Evolutionary conservation across 2,888 invertebrate genomes (phyloP).

Genomic region (Lumbricus terrestris): DNA sequence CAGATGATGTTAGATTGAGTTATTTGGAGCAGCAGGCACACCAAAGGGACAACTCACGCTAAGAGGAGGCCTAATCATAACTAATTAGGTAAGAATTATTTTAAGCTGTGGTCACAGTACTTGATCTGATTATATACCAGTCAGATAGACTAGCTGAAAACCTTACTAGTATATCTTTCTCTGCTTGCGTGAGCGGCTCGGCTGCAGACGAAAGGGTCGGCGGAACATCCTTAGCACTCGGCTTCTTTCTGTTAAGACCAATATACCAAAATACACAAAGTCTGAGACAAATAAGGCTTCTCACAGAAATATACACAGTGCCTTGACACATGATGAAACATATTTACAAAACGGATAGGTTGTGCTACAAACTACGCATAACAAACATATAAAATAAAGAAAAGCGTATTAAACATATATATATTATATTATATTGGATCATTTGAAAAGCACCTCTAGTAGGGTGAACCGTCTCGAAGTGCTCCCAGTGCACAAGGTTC

Average conservation of each 20-base stretch:
- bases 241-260: background rate
- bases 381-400: background rate
- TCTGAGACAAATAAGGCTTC: background rate
- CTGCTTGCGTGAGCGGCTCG: constrained; percentile 54
- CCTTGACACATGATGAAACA: background rate
- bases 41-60: too few species aligned
- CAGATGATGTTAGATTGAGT: too few species aligned
- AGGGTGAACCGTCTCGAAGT: too few species aligned
- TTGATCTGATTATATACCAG: background rate
- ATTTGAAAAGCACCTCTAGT: too few species aligned
- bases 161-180: constrained; percentile 58
- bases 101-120: too few species aligned
- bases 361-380: background rate
- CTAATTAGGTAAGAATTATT: too few species aligned
- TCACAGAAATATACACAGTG: background rate
- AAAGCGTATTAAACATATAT: background rate
- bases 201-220: constrained; percentile 32
- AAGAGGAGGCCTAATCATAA: too few species aligned
- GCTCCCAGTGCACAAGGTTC: too few species aligned
- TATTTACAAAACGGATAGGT: background rate
- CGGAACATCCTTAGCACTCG: background rate
- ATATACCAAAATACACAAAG: background rate
- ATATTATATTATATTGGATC: too few species aligned
- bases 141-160: background rate
- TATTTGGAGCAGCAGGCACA: too few species aligned